Conservation (phyloP, 2,888 invertebrate genomes). For the Stomorhina lunata region DNA sequence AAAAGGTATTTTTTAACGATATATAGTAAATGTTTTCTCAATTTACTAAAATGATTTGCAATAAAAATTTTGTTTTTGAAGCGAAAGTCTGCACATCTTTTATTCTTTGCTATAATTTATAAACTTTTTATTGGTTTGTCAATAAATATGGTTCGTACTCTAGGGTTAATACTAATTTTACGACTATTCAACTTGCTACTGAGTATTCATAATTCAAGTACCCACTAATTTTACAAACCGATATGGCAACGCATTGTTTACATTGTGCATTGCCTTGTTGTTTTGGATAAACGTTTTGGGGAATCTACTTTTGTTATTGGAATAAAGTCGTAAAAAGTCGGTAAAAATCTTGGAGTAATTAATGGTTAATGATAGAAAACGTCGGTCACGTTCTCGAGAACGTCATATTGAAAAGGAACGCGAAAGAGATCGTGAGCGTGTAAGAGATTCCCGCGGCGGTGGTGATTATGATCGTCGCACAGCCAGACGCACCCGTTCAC, state of each 20-base stretch:
- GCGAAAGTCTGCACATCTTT: no score
- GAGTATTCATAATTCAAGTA: no score
- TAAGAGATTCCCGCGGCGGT: constrained; percentile 65
- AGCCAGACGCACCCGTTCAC: constrained; percentile 45
- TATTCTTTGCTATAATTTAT: no score
- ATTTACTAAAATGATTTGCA: no score
- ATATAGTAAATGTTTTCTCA: no score
- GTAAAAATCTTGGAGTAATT: background rate
- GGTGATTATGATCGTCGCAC: constrained; percentile 63
- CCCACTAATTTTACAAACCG: no score
- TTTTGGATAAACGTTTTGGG: constrained; percentile 1
- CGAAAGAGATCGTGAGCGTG: constrained; percentile 71
- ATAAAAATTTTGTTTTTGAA: no score
- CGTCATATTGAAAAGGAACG: constrained; percentile 71
- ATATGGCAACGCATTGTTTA: background rate
- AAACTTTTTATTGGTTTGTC: no score
- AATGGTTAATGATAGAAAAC: constrained; percentile 81
- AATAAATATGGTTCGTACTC: no score
- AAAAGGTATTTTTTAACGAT: no score
- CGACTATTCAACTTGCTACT: no score
- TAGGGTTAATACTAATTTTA: no score
- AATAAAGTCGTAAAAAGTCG: background rate
- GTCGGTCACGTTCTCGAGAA: constrained; percentile 81
- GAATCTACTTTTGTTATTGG: background rate
- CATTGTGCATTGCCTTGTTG: background rate